phyloP scores from a whole-genome alignment of 2,888 invertebrate genomes.

The Luperina testacea region DNA sequence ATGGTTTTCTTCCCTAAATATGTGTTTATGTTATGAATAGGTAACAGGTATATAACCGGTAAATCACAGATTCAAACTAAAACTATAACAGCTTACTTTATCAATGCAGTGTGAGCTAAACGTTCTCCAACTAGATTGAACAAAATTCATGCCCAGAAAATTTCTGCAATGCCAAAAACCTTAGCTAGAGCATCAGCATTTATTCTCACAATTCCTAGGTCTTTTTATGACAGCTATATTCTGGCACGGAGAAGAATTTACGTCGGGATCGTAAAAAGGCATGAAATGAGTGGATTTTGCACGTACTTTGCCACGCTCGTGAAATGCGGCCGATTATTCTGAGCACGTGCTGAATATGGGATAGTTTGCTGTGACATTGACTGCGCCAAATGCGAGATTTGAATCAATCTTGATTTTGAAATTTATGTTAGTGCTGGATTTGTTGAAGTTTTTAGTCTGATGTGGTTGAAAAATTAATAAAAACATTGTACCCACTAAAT shows the following conservation, averaged over 20 bases:
- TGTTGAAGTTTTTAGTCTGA: neutral
- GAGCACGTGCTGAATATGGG: constrained; percentile 64
- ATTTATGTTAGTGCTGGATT: constrained; percentile 29
- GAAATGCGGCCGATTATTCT: constrained; percentile 57
- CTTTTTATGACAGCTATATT: constrained; percentile 61
- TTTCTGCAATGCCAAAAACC: constrained; percentile 25
- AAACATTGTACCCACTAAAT: neutral
- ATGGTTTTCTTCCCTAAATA: too few species aligned
- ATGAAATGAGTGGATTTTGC: constrained; percentile 66
- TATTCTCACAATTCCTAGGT: constrained; percentile 46
- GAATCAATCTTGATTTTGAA: constrained; percentile 59
- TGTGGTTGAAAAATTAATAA: too few species aligned
- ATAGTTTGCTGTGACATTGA: constrained; percentile 66
- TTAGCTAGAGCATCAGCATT: constrained; percentile 32
- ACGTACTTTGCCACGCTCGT: constrained; percentile 57
- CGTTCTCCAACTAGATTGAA: neutral
- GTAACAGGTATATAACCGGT: neutral
- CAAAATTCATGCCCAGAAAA: constrained; percentile 4
- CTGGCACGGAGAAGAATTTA: constrained; percentile 57
- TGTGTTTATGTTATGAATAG: neutral
- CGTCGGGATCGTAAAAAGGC: constrained; percentile 64
- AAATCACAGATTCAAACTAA: neutral
- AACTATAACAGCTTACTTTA: neutral
- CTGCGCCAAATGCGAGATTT: constrained; percentile 55
- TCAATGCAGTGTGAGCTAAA: neutral